Conservation (phyloP, 1,140 invertebrate genomes). For the Littorina saxatilis region DNA sequence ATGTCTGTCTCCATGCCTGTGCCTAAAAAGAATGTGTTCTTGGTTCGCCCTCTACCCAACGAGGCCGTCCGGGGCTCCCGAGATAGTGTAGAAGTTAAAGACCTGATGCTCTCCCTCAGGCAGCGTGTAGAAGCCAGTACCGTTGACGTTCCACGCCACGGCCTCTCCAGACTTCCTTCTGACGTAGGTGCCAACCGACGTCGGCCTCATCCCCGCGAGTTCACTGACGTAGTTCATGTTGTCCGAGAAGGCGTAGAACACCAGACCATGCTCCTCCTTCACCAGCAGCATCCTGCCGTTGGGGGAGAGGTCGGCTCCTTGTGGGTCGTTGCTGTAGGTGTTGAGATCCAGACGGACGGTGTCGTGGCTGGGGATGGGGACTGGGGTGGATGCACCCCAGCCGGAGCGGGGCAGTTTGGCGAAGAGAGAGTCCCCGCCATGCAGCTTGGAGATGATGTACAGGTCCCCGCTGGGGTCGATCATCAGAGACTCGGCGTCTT, state of each 20-base stretch:
- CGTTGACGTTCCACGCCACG: constrained; percentile 49
- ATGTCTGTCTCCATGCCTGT: too few relatives aligned
- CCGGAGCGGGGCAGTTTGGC: constrained; percentile 51
- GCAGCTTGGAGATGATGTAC: constrained; percentile 60
- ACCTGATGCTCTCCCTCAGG: constrained; percentile 46
- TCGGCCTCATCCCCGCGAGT: constrained; percentile 1
- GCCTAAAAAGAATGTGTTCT: too few relatives aligned
- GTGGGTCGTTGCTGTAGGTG: constrained; percentile 54
- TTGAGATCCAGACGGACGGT: constrained; percentile 39
- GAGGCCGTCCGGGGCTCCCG: constrained; percentile 2
- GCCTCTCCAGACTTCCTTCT: constrained; percentile 48
- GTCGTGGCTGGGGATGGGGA: constrained; percentile 27
- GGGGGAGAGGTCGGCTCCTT: constrained; percentile 57
- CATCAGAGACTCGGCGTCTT: constrained; percentile 61
- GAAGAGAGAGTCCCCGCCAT: constrained; percentile 42
- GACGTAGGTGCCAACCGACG: constrained; percentile 43
- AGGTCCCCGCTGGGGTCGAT: constrained; percentile 54
- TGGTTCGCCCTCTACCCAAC: not conserved
- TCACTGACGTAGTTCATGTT: constrained; percentile 44
- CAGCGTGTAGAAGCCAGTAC: constrained; percentile 58
- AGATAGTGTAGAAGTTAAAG: constrained; percentile 49
- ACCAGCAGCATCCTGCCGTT: constrained; percentile 55
- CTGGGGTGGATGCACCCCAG: constrained; percentile 47
- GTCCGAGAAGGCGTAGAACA: constrained; percentile 51
- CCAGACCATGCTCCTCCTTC: constrained; percentile 51